Evolutionary conservation across 1,140 invertebrate genomes (phyloP).

Genomic region (Aricia agestis): DNA sequence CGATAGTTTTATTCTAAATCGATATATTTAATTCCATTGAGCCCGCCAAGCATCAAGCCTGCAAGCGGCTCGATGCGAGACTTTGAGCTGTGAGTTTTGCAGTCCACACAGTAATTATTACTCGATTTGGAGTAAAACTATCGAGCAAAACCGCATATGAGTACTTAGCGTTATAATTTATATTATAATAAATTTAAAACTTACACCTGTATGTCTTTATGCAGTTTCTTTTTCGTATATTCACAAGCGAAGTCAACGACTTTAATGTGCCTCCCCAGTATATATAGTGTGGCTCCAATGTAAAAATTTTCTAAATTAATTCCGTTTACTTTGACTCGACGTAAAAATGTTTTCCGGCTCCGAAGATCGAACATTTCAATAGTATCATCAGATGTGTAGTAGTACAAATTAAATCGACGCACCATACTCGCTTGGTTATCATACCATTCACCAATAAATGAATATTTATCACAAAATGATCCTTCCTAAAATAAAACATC

Average conservation of each 20-base stretch:
- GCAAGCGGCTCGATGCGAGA: too few relatives aligned
- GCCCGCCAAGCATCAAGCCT: too few relatives aligned
- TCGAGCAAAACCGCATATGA: too few relatives aligned
- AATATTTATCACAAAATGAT: conserved; percentile 62
- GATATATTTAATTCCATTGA: too few relatives aligned
- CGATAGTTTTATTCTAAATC: too few relatives aligned
- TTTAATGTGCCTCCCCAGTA: conserved; percentile 86
- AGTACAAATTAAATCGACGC: conserved; percentile 85
- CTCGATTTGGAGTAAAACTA: too few relatives aligned
- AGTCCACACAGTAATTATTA: too few relatives aligned
- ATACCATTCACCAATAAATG: conserved; percentile 90
- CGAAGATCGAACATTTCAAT: conserved; percentile 90
- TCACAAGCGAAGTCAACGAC: conserved; percentile 87
- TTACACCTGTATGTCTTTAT: conserved; percentile 79
- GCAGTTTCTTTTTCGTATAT: conserved; percentile 78
- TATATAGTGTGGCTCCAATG: conserved; percentile 84
- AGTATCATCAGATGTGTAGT: conserved; percentile 83
- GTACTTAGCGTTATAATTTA: too few relatives aligned
- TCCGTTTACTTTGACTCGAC: conserved; percentile 82
- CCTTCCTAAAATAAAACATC: conserved; percentile 55
- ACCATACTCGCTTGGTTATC: conserved; percentile 84
- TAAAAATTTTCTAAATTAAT: conserved; percentile 83
- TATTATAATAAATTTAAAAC: conserved; percentile 26
- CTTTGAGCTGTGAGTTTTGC: too few relatives aligned
- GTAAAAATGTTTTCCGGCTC: conserved; percentile 84